These are phyloP conservation scores for Protonemura montana DNA, from an alignment of 2,888 invertebrate genomes.

Conservation along the genomic window DNA sequence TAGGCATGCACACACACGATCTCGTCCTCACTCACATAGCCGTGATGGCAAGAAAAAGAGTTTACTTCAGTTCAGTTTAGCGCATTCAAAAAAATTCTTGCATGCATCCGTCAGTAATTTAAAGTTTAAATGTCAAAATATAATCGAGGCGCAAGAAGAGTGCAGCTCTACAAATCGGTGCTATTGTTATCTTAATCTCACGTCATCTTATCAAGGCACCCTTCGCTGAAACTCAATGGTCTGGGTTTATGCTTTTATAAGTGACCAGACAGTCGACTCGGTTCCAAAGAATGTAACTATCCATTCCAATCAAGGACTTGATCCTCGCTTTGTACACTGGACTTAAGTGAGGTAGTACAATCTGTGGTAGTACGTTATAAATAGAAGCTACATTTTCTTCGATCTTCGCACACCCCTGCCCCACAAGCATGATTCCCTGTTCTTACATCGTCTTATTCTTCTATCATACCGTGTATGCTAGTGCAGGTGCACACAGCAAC, in stretches of 20 bases:
- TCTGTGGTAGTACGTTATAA: neutral
- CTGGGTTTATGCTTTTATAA: too few relatives aligned
- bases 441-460: neutral
- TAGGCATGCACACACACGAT: neutral
- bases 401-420: neutral
- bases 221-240: too few relatives aligned
- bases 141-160: too few relatives aligned
- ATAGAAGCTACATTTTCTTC: neutral
- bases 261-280: too few relatives aligned
- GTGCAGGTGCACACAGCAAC: constrained; percentile 8
- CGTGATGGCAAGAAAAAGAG: constrained; percentile 21
- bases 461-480: neutral
- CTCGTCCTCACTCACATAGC: neutral
- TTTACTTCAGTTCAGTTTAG: neutral
- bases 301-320: neutral
- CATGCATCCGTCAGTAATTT: too few relatives aligned
- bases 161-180: too few relatives aligned
- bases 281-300: too few relatives aligned
- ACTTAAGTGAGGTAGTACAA: neutral
- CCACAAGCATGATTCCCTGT: neutral
- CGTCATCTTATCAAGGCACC: too few relatives aligned
- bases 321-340: neutral
- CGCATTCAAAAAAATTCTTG: too few relatives aligned
- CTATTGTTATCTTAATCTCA: too few relatives aligned
- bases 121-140: too few relatives aligned